Base-by-base conservation (phyloP, 2,888 invertebrate species). In the Caenorhabditis sulstoni region DNA sequence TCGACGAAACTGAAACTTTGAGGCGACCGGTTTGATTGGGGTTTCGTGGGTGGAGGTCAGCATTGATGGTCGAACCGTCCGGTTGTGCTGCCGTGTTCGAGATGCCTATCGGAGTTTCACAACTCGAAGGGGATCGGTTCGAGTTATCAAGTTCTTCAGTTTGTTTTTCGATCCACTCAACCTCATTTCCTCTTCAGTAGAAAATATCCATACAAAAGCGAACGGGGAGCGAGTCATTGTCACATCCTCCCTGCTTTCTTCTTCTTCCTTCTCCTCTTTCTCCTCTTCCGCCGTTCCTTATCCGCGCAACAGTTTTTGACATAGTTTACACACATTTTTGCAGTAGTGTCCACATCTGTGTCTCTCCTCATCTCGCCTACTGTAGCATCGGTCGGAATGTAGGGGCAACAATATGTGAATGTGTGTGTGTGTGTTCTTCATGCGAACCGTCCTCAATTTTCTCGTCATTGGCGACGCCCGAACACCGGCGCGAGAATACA, bases 1-100 rank as follows among this genome's bases (percentile, higher is more conserved):
- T 67, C 39, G 64, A 73, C 73, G 64, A 73, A 73, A 73, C 73
- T 73, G 73, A 64, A 64, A 73, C 73, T 64, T 73, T 55, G 64
- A 61, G 55, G 55, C 55, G 61, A 73, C 73, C 73, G 73, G 73
- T 73, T 73, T 73, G 73, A 64, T 71, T 71, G 39, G 62, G 53
- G 47, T 22, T 29, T 7, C 29, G 3, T 7, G 29, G 29, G 70
- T 53, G 52, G 64, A 73, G 73, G 73, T 73, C 73, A 73, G 50
- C 61, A 44, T 53, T 71, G 73, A 73, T 64, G 57, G 57, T 39
- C 64, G 29, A 41, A 55, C 14, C 18, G 20, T 50, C 50, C 41
- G 41, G 37, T 37, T 11, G 9, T 23, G 3, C 59, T 59, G 59
- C 59, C 57, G 71, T 71, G 29, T 29, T 29, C 29, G 29, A 29